A percentile compares a stretch with the other conserved stretches of the same genome.
phyloP scores from a whole-genome alignment of 1,140 invertebrate species.

The Musca vetustissima region DNA sequence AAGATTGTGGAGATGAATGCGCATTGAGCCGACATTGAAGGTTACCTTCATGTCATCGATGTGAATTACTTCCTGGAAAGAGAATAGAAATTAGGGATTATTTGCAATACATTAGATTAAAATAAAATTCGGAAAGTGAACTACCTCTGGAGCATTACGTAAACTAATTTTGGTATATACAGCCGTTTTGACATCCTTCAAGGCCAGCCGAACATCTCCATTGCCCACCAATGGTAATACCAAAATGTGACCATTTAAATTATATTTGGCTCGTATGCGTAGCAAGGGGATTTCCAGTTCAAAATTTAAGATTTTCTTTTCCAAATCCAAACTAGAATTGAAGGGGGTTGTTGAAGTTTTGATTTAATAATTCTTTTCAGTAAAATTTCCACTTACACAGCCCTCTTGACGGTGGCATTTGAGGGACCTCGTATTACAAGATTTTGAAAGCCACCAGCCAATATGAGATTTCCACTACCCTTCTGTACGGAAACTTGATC shows the following conservation, averaged over 20 bases:
- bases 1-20: constrained; percentile 60
- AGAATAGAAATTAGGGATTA: no score
- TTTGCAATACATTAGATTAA: no score
- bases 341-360: background rate
- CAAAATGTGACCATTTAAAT: constrained; percentile 63
- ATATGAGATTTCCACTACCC: constrained; percentile 56
- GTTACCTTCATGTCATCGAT: constrained; percentile 61
- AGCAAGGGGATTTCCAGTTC: constrained; percentile 59
- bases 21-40: constrained; percentile 60
- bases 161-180: constrained; percentile 58
- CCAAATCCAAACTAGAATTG: constrained; percentile 55
- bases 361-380: background rate
- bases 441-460: constrained; percentile 57
- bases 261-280: constrained; percentile 60
- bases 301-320: constrained; percentile 57
- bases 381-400: constrained; percentile 36
- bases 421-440: constrained; percentile 57
- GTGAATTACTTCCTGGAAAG: constrained; percentile 54
- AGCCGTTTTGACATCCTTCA: constrained; percentile 58
- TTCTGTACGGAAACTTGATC: constrained; percentile 57
- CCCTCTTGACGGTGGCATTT: constrained; percentile 53
- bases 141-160: constrained; percentile 48
- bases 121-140: no score
- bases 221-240: constrained; percentile 60
- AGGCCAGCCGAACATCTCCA: constrained; percentile 58